Evolutionary conservation across 2,797 vertebrate genomes (phyloP), one percentile per base, ranked within the genome.

Genomic region (Scolopax bukidnonensis): DNA sequence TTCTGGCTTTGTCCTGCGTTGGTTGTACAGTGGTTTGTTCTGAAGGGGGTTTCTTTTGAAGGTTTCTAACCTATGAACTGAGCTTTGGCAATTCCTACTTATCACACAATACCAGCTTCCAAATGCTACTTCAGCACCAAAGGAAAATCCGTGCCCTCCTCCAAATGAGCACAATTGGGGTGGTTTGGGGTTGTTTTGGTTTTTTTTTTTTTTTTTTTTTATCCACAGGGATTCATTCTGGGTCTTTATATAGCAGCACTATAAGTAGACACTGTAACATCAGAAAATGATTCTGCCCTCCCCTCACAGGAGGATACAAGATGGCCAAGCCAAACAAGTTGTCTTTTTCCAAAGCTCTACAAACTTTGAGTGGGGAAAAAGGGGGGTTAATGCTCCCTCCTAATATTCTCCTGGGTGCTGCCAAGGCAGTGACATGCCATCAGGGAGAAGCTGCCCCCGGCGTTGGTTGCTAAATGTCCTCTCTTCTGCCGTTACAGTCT

Each of bases 401-500:
- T 36, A 36, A 36, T 0, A 0, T 53, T 57, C 3, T 10, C 51
- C 8, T 1, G 16, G 28, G 50, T 21, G 32, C 57, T 2, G 1
- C 32, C 12, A 16, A 70, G 51, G 27, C 1, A 3, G 48, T 11
- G 59, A 10, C 0, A 0, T 3, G 53, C 2, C 2, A 16, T 38
- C 50, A 45, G 40, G 75, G 45, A 47, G 43, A 75, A 84, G 45
- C 47, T 81, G 38, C 18, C 79, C 27, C 64, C 33, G 18, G 40
- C 19, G 8, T 1, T 2, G 6, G 14, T 13, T 89, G 64, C 53
- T 75, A 16, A 93, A 51, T 13, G 3, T 61, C 20, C 45, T 70
- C 47, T 69, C 32, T 73, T 71, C 65, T 96, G 78, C 78, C 30
- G 10, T 82, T 95, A 28, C 82, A 99, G 98, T 9, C 38, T 99